A percentile compares a stretch with the other conserved stretches of the same genome.
These are phyloP conservation scores for Tetragnatha montana DNA, from an alignment of 2,888 invertebrate genomes.

Conservation along the genomic window DNA sequence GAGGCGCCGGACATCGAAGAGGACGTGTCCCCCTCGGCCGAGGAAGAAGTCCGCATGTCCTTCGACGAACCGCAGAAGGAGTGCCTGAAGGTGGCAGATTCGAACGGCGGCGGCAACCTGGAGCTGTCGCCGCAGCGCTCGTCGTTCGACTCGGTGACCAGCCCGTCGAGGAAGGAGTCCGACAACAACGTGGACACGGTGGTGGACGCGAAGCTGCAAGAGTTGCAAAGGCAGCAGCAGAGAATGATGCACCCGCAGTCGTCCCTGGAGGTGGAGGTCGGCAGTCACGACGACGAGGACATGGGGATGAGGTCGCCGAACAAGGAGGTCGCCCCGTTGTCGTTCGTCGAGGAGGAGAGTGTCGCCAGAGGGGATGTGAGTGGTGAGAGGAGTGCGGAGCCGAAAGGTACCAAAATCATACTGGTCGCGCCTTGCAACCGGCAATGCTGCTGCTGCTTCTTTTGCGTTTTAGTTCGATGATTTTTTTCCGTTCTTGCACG, in stretches of 20 bases:
- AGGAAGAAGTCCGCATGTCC: conserved; percentile 62
- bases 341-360: conserved; percentile 63
- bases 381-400: not conserved
- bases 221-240: not conserved
- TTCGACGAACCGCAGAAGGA: conserved; percentile 42
- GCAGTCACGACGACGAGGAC: conserved; percentile 71
- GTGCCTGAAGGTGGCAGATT: conserved; percentile 46
- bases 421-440: conserved; percentile 11
- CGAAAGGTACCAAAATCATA: conserved; percentile 30
- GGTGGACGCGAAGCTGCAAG: conserved; percentile 14
- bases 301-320: conserved; percentile 73
- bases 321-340: conserved; percentile 42
- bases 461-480: conserved; percentile 40
- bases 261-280: conserved; percentile 73
- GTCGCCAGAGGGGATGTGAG: conserved; percentile 20
- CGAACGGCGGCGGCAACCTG: conserved; percentile 12
- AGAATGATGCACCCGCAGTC: conserved; percentile 72
- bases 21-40: conserved; percentile 73
- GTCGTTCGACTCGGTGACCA: conserved; percentile 64
- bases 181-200: conserved; percentile 53
- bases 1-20: conserved; percentile 76
- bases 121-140: conserved; percentile 55
- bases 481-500: conserved; percentile 21
- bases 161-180: conserved; percentile 61
- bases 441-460: conserved; percentile 36